Conservation (phyloP, 23 tunicate species). For the Trididemnum nubilum region DNA sequence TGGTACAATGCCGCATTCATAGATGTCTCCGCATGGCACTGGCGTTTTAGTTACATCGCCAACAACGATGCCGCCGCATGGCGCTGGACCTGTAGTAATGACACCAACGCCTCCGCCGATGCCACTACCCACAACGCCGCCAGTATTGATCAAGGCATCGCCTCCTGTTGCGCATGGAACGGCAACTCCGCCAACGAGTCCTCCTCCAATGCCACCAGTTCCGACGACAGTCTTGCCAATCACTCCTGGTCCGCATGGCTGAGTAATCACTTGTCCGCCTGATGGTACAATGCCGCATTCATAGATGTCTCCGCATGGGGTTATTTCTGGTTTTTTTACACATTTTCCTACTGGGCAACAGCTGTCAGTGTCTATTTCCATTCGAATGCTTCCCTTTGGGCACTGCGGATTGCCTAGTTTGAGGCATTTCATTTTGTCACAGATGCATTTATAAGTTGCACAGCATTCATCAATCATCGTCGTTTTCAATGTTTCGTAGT, state of each 20-base stretch:
- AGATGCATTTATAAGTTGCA: slow-evolving; percentile 58
- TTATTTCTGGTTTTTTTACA: slow-evolving; percentile 22
- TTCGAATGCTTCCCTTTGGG: slow-evolving; percentile 59
- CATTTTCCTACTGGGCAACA: slow-evolving; percentile 79
- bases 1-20: slow-evolving; percentile 1
- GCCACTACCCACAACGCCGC: not conserved
- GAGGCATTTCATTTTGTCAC: slow-evolving; percentile 61
- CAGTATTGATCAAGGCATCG: not conserved
- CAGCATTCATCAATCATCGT: slow-evolving; percentile 63
- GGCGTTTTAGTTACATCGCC: not conserved
- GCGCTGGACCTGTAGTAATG: not conserved
- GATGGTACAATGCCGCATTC: slow-evolving; percentile 2
- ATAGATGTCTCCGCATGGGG: slow-evolving; percentile 5
- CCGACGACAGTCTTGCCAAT: not conserved
- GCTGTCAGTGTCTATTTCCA: slow-evolving; percentile 57
- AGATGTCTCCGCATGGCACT: slow-evolving; percentile 3
- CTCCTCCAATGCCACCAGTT: not conserved
- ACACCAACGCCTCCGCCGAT: not conserved
- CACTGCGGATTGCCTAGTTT: slow-evolving; percentile 53
- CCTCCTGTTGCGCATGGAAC: not conserved
- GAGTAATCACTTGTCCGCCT: not conserved
- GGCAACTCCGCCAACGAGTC: not conserved
- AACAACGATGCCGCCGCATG: slow-evolving; percentile 1
- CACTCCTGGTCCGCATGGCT: slow-evolving; percentile 4
- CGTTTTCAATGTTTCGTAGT: slow-evolving; percentile 46